Evolutionary conservation across 2,113 vertebrate species (phyloP), one percentile per base, ranked within the genome.

Genomic region (Antidorcas marsupialis): DNA sequence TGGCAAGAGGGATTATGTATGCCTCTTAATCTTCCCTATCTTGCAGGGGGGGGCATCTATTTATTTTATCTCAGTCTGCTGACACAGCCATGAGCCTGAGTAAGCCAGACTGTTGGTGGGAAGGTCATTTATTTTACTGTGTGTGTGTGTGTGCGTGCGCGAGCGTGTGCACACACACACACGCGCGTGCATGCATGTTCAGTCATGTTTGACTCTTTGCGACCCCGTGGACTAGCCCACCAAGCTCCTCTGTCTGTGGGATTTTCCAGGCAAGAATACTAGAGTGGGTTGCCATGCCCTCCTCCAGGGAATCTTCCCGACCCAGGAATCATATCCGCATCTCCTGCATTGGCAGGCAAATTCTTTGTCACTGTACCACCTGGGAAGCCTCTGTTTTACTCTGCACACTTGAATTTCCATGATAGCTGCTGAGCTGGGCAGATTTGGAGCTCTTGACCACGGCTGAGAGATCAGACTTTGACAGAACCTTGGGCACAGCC

Each of bases 121-220:
- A 3, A 52, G 7, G 28, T 45, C 21, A 47, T 6, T 11, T 88
- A 21, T 60, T 78, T 95, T 25, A 28, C 33, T 10, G 0, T 71
- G 67, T 43, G 21, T 74, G 21, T 74, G 21, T 39, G 64, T 71
- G 64, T 67, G n/a, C 36, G 16, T 10, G 64, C 21, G n/a, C 11
- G 64, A 21, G 43, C 6, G 43, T 1, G 43, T 45, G 43, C 7
- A 1, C 1, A 17, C 2, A 7, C 0, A 0, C 1, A 3, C 7
- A 7, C 17, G 2, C 7, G 2, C 2, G 2, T 6, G 64, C 9
- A 19, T 36, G n/a, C 19, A 12, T 71, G 10, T 71, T 76, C 71
- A 76, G 12, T 43, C 39, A 43, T 76, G 71, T 76, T 39, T 43
- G 71, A 14, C 71, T 76, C 71, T 43, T 43, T 27, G 23, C 1